Conservation (phyloP, 2,113 vertebrate genomes). For the Antechinus flavipes region DNA sequence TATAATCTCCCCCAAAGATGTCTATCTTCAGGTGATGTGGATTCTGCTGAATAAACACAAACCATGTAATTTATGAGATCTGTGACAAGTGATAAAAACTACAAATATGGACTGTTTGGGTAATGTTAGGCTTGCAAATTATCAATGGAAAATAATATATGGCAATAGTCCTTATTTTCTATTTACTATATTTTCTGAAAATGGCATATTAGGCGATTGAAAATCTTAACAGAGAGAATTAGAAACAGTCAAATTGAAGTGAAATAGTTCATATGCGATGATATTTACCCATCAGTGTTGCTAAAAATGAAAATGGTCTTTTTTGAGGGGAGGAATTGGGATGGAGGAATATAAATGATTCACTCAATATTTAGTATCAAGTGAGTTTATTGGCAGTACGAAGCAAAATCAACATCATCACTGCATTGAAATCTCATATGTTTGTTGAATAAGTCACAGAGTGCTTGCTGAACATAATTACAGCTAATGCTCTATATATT, state of each 20-base stretch:
- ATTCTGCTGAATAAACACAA: slow-evolving; percentile 64
- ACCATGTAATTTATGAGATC: slow-evolving; percentile 51
- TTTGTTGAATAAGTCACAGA: slow-evolving; percentile 74
- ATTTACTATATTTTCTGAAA: slow-evolving; percentile 59
- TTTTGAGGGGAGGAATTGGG: not conserved
- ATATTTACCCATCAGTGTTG: not conserved
- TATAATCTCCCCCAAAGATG: slow-evolving; percentile 58
- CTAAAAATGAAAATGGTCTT: slow-evolving; percentile 7
- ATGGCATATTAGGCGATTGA: slow-evolving; percentile 34
- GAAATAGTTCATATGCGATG: not conserved
- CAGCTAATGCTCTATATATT: slow-evolving; percentile 48
- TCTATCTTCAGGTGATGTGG: slow-evolving; percentile 72
- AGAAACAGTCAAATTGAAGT: slow-evolving; percentile 32
- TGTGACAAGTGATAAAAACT: slow-evolving; percentile 47
- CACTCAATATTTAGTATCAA: slow-evolving; percentile 81
- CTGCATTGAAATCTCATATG: slow-evolving; percentile 83
- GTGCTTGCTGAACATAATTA: slow-evolving; percentile 74
- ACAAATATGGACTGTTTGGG: slow-evolving; percentile 59
- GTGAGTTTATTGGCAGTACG: slow-evolving; percentile 90
- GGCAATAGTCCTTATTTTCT: slow-evolving; percentile 39
- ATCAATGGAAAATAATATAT: slow-evolving; percentile 56
- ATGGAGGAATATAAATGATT: slow-evolving; percentile 62
- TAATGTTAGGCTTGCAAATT: slow-evolving; percentile 49
- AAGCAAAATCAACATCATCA: slow-evolving; percentile 86
- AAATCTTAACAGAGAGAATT: slow-evolving; percentile 36